Base-by-base conservation (phyloP, 2,113 vertebrate genomes). In the Lonchura striata region DNA sequence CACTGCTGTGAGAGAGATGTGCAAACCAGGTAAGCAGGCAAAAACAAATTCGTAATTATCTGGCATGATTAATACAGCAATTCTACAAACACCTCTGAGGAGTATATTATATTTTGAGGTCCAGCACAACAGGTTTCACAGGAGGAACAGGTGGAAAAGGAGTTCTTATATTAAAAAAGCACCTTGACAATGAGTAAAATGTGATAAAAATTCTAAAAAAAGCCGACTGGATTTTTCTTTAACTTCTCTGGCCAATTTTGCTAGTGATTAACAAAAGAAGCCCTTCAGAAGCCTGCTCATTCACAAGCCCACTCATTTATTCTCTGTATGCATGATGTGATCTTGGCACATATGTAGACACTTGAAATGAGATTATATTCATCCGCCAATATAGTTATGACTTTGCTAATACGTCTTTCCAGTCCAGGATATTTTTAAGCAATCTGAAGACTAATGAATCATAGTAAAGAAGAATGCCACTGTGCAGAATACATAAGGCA, bases 371-470 rank as follows among this genome's bases (percentile, higher is more conserved):
- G 74, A 92, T 90, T 90, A 88, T 88, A 94, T 92, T 91, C 92
- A 94, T 79, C 92, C 0, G 2, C 83, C 86, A 95, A 64, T 89
- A 79, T 50, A 94, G 94, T 81, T 90, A 92, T 6, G 24, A 87
- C 92, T 97, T 91, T 49, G 86, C 92, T 94, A 95, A 94, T 93
- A 59, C 7, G 86, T 84, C 86, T 96, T 92, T 76, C 88, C 79
- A 84, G 77, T 86, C 81, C 93, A 79, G 61, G 88, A 76, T 95
- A 92, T 96, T 96, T 96, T 94, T 95, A 96, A 96, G 95, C 83
- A 46, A 94, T 89, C 86, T 82, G 70, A 95, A 84, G 61, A 84
- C 77, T 96, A 94, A 95, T 94, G 91, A 96, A 92, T 94, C 91
- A 92, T 64, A 68, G 18, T 44, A 68, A 91, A 89, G 88, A 95